These are phyloP conservation scores for Leptoteleia sp. DNA, from an alignment of 1,140 invertebrate genomes.

Conservation along the genomic window DNA sequence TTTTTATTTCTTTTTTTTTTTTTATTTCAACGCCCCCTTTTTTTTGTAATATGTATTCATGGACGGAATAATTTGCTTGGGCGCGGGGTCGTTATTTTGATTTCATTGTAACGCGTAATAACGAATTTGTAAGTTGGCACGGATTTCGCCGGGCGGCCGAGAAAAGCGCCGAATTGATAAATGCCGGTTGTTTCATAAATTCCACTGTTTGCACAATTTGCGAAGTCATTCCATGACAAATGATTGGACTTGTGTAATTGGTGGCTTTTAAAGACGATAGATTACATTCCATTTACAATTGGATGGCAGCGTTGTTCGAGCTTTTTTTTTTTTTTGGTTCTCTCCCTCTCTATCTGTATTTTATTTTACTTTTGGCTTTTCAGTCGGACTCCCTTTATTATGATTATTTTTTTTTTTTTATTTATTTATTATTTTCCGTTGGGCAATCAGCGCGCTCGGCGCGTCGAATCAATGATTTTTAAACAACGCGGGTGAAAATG, in stretches of 20 bases:
- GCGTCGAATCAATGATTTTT: constrained; percentile 52
- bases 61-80: constrained; percentile 61
- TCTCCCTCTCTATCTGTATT: constrained; percentile 5
- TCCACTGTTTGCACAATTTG: constrained; percentile 64
- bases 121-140: constrained; percentile 61
- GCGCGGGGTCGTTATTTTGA: constrained; percentile 62
- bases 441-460: constrained; percentile 23
- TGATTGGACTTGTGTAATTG: constrained; percentile 64
- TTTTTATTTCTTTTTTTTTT: too few species aligned
- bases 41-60: constrained; percentile 62
- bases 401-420: too few species aligned
- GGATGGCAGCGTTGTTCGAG: constrained; percentile 24
- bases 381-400: too few species aligned
- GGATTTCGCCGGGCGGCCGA: constrained; percentile 58
- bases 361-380: too few species aligned
- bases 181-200: constrained; percentile 62
- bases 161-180: constrained; percentile 62
- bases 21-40: too few species aligned
- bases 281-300: constrained; percentile 59
- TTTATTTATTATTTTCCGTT: constrained; percentile 15
- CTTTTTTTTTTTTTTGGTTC: background rate
- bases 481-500: constrained; percentile 21
- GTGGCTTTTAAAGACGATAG: constrained; percentile 63
- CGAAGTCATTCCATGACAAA: constrained; percentile 64
- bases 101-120: constrained; percentile 66